Evolutionary conservation across 2,797 vertebrate species (phyloP).

Genomic region (Melanotaenia maccullochi): DNA sequence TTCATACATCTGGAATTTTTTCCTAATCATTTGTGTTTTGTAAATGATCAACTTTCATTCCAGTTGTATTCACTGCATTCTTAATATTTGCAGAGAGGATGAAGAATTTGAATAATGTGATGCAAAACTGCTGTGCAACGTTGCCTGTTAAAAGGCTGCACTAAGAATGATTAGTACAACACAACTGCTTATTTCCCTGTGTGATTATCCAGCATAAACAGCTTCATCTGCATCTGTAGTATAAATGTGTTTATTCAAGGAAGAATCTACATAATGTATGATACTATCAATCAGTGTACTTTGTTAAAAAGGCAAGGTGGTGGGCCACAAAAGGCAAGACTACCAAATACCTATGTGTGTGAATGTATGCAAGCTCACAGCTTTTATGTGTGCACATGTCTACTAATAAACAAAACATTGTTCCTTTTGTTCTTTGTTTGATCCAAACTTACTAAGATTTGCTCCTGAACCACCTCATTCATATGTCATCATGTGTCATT

Average conservation of each 20-base stretch:
- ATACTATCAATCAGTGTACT: slow-evolving; percentile 32
- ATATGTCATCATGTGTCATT: no score
- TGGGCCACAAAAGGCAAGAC: slow-evolving; percentile 16
- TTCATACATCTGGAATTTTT: slow-evolving; percentile 15
- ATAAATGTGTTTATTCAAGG: slow-evolving; percentile 50
- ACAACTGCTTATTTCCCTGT: slow-evolving; percentile 46
- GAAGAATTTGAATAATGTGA: slow-evolving; percentile 57
- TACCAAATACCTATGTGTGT: neutral
- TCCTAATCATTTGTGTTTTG: slow-evolving; percentile 23
- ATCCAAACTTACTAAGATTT: neutral
- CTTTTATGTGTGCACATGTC: neutral
- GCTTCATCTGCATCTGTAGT: slow-evolving; percentile 55
- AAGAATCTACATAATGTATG: slow-evolving; percentile 53
- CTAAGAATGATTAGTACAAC: slow-evolving; percentile 71
- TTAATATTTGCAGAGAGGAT: slow-evolving; percentile 40
- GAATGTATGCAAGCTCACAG: neutral
- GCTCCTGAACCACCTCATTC: slow-evolving; percentile 10
- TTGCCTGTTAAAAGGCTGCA: slow-evolving; percentile 51
- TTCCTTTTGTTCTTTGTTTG: slow-evolving; percentile 1
- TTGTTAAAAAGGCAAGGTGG: slow-evolving; percentile 19
- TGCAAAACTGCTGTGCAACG: slow-evolving; percentile 45
- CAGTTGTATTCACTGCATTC: slow-evolving; percentile 44
- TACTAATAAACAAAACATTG: slow-evolving; percentile 9
- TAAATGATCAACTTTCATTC: slow-evolving; percentile 27
- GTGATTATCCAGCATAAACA: slow-evolving; percentile 57